phyloP scores from a whole-genome alignment of 2,113 vertebrate species.

The Sphyrna mokarran region DNA sequence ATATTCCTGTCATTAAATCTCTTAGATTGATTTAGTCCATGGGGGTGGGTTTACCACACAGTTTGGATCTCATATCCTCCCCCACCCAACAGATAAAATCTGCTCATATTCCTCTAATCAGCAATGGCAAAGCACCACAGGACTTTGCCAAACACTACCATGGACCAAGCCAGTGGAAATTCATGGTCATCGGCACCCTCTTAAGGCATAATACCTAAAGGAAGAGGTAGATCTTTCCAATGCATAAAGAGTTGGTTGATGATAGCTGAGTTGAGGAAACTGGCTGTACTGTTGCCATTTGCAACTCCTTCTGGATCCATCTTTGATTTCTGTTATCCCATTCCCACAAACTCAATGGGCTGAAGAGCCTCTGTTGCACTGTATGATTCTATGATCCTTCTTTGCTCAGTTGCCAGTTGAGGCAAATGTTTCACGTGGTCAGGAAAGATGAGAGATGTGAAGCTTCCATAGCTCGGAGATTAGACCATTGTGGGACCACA shows the following conservation, averaged over 20 bases:
- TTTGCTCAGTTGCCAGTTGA: too few species aligned
- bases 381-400: too few species aligned
- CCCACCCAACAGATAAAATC: neutral
- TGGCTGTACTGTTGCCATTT: neutral
- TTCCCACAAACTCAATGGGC: too few species aligned
- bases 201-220: too few species aligned
- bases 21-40: neutral
- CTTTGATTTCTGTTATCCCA: neutral
- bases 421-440: neutral
- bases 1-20: neutral
- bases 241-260: neutral
- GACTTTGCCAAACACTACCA: too few species aligned
- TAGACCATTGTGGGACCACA: too few species aligned
- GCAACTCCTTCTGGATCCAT: neutral
- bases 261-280: neutral
- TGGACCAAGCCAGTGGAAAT: too few species aligned
- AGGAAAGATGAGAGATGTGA: neutral
- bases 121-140: too few species aligned
- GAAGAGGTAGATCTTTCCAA: neutral
- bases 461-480: neutral
- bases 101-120: neutral
- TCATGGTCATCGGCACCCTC: too few species aligned
- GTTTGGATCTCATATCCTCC: neutral
- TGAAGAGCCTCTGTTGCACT: too few species aligned
- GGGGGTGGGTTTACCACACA: neutral